These are phyloP conservation scores for Oceanodroma leucorhoa DNA, from an alignment of 2,797 vertebrate species.

Conservation along the genomic window DNA sequence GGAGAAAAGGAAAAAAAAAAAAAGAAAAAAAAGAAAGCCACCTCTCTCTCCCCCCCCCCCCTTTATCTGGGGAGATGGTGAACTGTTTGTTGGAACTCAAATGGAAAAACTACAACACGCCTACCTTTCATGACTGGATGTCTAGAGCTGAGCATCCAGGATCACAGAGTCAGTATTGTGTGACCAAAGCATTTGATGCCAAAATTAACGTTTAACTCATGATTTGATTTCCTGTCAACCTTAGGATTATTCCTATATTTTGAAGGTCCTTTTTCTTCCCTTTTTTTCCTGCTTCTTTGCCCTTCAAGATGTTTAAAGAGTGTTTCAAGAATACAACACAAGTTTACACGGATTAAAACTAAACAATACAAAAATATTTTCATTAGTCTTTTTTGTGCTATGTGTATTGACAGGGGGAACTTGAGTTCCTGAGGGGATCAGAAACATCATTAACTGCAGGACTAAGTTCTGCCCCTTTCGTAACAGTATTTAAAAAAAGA, in stretches of 20 bases:
- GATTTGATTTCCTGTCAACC: conserved; percentile 82
- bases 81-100: conserved; percentile 93
- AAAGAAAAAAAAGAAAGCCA: conserved; percentile 69
- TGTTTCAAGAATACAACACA: conserved; percentile 66
- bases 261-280: conserved; percentile 61
- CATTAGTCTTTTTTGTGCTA: conserved; percentile 66
- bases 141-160: conserved; percentile 83
- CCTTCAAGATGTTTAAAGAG: conserved; percentile 71
- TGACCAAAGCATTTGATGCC: conserved; percentile 99
- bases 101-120: conserved; percentile 96
- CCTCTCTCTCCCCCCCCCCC: conserved; percentile 70
- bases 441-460: conserved; percentile 51
- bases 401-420: conserved; percentile 49
- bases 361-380: conserved; percentile 66
- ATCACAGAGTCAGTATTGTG: conserved; percentile 94
- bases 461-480: conserved; percentile 58
- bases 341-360: conserved; percentile 74
- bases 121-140: conserved; percentile 96
- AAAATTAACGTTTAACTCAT: conserved; percentile 86
- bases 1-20: neutral
- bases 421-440: conserved; percentile 63
- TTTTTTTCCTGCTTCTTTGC: conserved; percentile 73
- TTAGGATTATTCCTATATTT: conserved; percentile 70
- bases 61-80: conserved; percentile 80
- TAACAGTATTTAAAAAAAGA: conserved; percentile 50